Evolutionary conservation across 2,797 vertebrate species (phyloP).

Genomic region (Leuciscus waleckii): DNA sequence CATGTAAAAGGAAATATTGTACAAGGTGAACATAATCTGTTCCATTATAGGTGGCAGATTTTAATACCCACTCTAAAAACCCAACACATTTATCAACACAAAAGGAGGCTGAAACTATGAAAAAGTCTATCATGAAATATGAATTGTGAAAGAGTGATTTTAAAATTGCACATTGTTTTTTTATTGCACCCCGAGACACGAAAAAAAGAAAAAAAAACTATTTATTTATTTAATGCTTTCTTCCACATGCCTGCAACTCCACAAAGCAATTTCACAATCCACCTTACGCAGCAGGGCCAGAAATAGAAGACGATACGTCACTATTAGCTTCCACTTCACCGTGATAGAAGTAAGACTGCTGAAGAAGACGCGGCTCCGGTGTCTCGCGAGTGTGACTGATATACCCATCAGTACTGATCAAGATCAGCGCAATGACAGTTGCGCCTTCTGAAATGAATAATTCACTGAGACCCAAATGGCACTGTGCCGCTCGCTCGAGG

Average conservation of each 20-base stretch:
- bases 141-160: not conserved
- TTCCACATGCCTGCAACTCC: constrained; percentile 7
- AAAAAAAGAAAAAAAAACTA: not conserved
- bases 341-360: constrained; percentile 2
- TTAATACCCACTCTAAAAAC: not conserved
- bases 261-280: constrained; percentile 28
- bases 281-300: constrained; percentile 28
- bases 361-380: not conserved
- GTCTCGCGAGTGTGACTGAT: constrained; percentile 42
- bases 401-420: constrained; percentile 52
- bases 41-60: not conserved
- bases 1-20: not conserved
- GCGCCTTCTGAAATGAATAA: constrained; percentile 71
- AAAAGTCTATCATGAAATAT: constrained; percentile 11
- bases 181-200: not conserved
- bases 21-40: not conserved
- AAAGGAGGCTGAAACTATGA: not conserved
- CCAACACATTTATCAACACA: not conserved
- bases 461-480: constrained; percentile 70
- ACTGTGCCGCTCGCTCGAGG: constrained; percentile 62
- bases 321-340: constrained; percentile 23
- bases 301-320: constrained; percentile 28
- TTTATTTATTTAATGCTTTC: constrained; percentile 18
- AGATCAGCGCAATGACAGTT: constrained; percentile 66
- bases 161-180: not conserved